phyloP scores from a whole-genome alignment of 2,888 invertebrate species.

The Rotaria macrura region DNA sequence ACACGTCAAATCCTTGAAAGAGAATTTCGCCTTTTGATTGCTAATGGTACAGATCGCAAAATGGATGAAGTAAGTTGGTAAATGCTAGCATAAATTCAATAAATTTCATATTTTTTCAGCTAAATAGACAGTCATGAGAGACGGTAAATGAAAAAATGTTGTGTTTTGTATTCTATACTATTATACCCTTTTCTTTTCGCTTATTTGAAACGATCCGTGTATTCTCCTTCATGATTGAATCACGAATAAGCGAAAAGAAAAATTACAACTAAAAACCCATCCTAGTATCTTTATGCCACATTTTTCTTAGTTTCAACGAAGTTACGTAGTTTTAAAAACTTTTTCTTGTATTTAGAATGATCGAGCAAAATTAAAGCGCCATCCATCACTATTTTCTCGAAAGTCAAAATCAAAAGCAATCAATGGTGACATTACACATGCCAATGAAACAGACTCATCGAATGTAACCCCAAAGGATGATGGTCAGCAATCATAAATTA shows the following conservation, averaged over 20 bases:
- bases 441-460: not conserved
- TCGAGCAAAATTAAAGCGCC: not conserved
- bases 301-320: no score
- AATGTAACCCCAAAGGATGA: not conserved
- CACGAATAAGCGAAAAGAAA: no score
- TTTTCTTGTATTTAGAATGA: not conserved
- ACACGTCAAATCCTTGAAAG: constrained; percentile 78
- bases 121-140: no score
- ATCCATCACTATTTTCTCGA: not conserved
- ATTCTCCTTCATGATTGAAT: no score
- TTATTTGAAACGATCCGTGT: no score
- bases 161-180: no score
- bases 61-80: constrained; percentile 45
- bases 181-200: no score
- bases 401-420: not conserved
- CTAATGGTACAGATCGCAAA: constrained; percentile 62
- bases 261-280: no score
- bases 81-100: not conserved
- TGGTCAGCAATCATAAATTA: not conserved
- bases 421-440: not conserved
- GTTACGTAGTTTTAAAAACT: no score
- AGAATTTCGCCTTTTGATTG: constrained; percentile 75
- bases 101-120: no score
- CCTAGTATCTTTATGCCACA: no score
- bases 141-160: no score